Evolutionary conservation across 2,888 invertebrate genomes (phyloP).

Genomic region (Stratiomys singularior): DNA sequence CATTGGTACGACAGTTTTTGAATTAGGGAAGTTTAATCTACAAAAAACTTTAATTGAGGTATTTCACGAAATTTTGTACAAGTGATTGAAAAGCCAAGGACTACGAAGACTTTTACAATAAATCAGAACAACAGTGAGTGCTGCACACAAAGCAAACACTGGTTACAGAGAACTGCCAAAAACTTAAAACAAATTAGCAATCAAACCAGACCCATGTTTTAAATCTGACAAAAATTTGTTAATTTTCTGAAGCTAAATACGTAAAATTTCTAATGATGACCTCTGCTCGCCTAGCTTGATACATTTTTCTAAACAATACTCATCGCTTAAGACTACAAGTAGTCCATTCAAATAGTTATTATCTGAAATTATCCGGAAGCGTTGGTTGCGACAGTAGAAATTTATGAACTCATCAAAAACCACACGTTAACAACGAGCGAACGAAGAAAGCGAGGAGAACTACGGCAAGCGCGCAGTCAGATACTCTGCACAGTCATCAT

Average conservation of each 20-base stretch:
- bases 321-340: background rate
- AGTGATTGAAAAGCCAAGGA: too few species aligned
- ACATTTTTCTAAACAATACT: background rate
- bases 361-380: conserved; percentile 43
- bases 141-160: too few species aligned
- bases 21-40: too few species aligned
- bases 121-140: too few species aligned
- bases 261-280: background rate
- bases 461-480: background rate
- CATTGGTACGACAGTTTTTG: too few species aligned
- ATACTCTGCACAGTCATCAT: conserved; percentile 21
- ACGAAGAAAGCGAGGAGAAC: conserved; percentile 1
- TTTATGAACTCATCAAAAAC: conserved; percentile 40
- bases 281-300: background rate
- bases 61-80: too few species aligned
- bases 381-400: conserved; percentile 30
- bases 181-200: too few species aligned
- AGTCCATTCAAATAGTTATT: conserved; percentile 23
- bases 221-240: too few species aligned
- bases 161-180: too few species aligned
- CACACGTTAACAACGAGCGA: conserved; percentile 12
- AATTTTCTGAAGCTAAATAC: background rate
- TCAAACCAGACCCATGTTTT: too few species aligned
- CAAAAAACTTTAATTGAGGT: too few species aligned
- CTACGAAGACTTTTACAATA: too few species aligned